Conservation (phyloP, 2,113 vertebrate species). For the Quiscalus mexicanus region DNA sequence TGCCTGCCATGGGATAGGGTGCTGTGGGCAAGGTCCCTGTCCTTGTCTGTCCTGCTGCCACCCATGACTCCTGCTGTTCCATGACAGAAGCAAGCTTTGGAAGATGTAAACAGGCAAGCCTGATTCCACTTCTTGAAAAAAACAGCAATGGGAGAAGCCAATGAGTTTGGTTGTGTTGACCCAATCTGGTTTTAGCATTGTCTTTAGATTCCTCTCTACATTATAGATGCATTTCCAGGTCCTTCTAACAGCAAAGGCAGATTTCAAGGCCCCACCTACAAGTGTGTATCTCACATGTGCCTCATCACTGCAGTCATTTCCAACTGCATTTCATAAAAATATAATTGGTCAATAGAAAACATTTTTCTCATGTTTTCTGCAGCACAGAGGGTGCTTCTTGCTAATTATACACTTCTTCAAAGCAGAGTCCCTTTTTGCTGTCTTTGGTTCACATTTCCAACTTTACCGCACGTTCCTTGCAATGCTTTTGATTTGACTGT, state of each 20-base stretch:
- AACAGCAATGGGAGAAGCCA: neutral
- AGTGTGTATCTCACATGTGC: accelerated
- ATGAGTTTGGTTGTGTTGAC: neutral
- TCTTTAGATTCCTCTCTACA: neutral
- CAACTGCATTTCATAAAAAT: neutral
- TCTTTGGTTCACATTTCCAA: neutral
- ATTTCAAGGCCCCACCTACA: neutral
- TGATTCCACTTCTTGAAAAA: neutral
- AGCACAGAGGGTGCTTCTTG: neutral
- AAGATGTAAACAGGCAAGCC: neutral
- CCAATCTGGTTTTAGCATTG: neutral
- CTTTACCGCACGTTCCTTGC: neutral
- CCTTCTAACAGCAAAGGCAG: neutral
- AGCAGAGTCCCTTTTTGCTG: neutral
- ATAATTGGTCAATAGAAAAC: neutral
- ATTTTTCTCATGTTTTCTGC: neutral
- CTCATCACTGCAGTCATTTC: neutral
- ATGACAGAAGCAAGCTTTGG: neutral
- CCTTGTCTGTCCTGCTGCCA: neutral
- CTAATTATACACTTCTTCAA: neutral
- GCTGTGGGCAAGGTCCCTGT: neutral
- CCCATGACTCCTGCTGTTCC: neutral
- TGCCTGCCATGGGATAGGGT: neutral
- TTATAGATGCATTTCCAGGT: neutral
- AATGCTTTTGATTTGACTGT: conserved; percentile 2